Evolutionary conservation across 2,113 vertebrate genomes (phyloP).

Genomic region (Sylvia atricapilla): DNA sequence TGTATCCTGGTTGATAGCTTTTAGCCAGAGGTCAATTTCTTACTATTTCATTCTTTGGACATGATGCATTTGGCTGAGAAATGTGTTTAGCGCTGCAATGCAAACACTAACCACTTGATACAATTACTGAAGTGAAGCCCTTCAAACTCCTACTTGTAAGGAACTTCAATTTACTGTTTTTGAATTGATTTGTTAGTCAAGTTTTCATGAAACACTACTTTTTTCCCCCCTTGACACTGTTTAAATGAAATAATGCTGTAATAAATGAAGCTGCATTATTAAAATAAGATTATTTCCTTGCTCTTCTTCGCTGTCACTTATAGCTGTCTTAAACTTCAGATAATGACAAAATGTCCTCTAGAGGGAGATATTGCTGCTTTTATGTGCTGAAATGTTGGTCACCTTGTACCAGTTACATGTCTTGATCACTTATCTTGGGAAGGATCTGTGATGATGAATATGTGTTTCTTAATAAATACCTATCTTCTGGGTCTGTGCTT

Average conservation of each 20-base stretch:
- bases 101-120: background rate
- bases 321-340: background rate
- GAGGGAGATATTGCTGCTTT: conserved; percentile 51
- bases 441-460: background rate
- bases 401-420: background rate
- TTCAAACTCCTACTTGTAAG: background rate
- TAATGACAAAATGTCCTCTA: conserved; percentile 20
- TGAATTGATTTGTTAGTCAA: background rate
- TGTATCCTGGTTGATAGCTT: background rate
- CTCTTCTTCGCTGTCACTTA: background rate
- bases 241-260: background rate
- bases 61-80: background rate
- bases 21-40: background rate
- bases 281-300: background rate
- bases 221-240: background rate
- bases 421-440: background rate
- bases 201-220: background rate
- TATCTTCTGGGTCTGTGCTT: background rate
- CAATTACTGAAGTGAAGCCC: background rate
- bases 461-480: background rate
- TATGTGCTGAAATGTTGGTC: background rate
- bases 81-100: background rate
- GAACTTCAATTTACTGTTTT: background rate
- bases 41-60: background rate
- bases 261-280: background rate